phyloP scores from a whole-genome alignment of 2,797 vertebrate genomes.

The Pteronotus mesoamericanus region DNA sequence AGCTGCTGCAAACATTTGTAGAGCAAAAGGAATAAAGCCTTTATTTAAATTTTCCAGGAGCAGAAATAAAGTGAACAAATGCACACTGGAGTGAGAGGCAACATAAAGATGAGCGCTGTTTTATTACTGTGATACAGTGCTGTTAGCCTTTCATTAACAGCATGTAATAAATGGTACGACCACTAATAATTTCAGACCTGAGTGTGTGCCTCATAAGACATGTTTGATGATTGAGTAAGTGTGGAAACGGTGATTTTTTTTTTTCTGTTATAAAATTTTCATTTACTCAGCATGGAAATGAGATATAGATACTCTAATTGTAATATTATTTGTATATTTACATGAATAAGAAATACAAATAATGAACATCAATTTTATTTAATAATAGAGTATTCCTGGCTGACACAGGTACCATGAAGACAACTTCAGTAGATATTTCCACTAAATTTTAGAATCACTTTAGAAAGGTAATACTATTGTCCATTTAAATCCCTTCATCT shows the following conservation, averaged over 20 bases:
- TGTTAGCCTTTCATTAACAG: conserved; percentile 52
- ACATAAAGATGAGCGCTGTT: conserved; percentile 54
- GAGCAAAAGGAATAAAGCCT: conserved; percentile 71
- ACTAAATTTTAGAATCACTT: neutral
- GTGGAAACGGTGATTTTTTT: neutral
- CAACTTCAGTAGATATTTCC: neutral
- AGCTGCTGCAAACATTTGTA: conserved; percentile 76
- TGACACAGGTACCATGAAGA: neutral
- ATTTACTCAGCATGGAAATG: neutral
- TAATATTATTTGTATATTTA: neutral
- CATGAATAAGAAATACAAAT: neutral
- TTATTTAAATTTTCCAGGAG: conserved; percentile 78
- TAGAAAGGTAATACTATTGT: neutral
- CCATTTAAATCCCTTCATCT: neutral
- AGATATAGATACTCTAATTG: neutral
- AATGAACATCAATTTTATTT: neutral
- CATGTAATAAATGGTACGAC: conserved; percentile 39
- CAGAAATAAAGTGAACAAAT: conserved; percentile 79
- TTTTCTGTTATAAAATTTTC: neutral
- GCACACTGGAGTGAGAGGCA: conserved; percentile 66
- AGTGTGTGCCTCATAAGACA: neutral
- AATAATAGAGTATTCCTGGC: neutral
- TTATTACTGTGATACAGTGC: conserved; percentile 50
- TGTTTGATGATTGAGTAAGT: neutral
- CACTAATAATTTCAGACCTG: neutral